phyloP scores from a whole-genome alignment of 2,113 vertebrate species.

The Sardina pilchardus region DNA sequence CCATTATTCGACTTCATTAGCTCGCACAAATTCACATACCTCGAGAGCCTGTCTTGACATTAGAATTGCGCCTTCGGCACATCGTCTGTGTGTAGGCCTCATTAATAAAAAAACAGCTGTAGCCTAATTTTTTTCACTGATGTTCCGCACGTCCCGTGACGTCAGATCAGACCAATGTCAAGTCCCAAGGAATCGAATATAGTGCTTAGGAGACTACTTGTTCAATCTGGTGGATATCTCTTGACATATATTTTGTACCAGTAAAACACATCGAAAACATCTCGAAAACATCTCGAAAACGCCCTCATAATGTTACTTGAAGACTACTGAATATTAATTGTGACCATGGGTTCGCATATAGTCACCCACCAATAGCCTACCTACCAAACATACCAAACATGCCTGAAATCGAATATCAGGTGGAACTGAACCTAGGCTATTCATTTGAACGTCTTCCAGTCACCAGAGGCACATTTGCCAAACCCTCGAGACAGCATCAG shows the following conservation, averaged over 20 bases:
- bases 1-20: background rate
- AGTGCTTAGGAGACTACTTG: background rate
- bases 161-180: constrained; percentile 30
- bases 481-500: background rate
- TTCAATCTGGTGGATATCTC: background rate
- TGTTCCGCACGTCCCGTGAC: constrained; percentile 28
- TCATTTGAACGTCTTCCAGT: background rate
- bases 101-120: constrained; percentile 21
- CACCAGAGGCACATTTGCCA: background rate
- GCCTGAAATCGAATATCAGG: background rate
- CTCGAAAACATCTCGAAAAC: background rate
- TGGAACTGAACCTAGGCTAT: background rate
- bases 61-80: background rate
- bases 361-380: background rate
- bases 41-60: background rate
- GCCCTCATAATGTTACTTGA: background rate
- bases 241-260: background rate
- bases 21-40: background rate
- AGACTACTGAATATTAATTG: background rate
- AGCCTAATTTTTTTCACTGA: constrained; percentile 22
- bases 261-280: background rate
- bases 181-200: constrained; percentile 19
- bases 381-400: background rate
- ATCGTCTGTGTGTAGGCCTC: background rate
- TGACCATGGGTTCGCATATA: background rate